A percentile compares a stretch with the other conserved stretches of the same genome.
These are phyloP conservation scores for Caenorhabditis doughertyi DNA, from an alignment of 2,888 invertebrate genomes.

Conservation along the genomic window DNA sequence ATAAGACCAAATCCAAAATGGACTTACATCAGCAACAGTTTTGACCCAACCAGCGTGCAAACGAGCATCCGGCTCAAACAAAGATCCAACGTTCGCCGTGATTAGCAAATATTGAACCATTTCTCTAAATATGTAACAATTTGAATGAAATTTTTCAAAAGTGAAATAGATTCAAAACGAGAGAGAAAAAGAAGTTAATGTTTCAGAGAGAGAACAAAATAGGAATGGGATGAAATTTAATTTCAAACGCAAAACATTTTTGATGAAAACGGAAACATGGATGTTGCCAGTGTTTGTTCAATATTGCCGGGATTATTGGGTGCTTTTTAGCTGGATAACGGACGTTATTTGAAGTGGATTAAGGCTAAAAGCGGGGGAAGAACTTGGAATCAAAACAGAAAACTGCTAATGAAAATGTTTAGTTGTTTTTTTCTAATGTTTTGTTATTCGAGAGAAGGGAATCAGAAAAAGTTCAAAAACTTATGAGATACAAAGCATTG, in stretches of 20 bases:
- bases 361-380: not conserved
- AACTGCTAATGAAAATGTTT: conserved; percentile 18
- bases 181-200: not conserved
- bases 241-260: not conserved
- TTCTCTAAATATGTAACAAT: conserved; percentile 1
- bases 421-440: not conserved
- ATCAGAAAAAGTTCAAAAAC: not conserved
- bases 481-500: too few relatives aligned
- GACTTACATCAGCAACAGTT: conserved; percentile 68
- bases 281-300: conserved; percentile 15
- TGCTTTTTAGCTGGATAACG: conserved; percentile 14
- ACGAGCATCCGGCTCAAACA: conserved; percentile 77
- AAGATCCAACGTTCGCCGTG: conserved; percentile 82
- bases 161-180: not conserved
- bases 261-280: not conserved
- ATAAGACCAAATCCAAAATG: too few relatives aligned
- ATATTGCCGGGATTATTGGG: conserved; percentile 30
- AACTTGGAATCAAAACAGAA: conserved; percentile 14
- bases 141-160: not conserved
- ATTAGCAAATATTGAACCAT: conserved; percentile 73
- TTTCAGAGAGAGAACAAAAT: not conserved
- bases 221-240: not conserved
- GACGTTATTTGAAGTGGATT: not conserved
- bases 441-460: not conserved
- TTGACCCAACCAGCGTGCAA: conserved; percentile 71